Conservation (phyloP, 2,797 vertebrate genomes). For the Echiichthys vipera region DNA sequence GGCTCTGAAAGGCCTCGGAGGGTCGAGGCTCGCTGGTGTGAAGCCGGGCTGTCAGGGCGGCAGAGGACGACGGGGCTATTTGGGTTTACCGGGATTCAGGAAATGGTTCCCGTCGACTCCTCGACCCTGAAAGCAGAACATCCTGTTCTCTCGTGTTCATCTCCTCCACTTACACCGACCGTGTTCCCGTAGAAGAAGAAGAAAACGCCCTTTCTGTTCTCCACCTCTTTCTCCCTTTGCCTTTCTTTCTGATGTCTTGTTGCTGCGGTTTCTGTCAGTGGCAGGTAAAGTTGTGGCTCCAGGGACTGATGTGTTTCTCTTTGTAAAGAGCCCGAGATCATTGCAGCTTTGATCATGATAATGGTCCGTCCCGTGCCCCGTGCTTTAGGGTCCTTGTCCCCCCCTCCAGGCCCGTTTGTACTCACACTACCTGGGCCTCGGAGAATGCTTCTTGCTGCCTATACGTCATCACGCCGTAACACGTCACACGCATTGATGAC, state of each 20-base stretch:
- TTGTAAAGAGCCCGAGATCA: neutral
- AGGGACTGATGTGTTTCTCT: neutral
- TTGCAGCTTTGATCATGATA: neutral
- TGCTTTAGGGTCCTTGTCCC: no score
- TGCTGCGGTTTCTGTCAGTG: constrained; percentile 14
- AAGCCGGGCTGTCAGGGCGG: constrained; percentile 62
- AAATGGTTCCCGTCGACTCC: constrained; percentile 38
- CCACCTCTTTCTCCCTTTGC: neutral
- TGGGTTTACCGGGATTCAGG: constrained; percentile 63
- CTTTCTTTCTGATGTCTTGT: constrained; percentile 6
- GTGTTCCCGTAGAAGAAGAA: neutral
- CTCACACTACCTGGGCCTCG: no score
- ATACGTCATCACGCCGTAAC: no score
- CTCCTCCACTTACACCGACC: constrained; percentile 4
- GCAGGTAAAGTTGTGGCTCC: constrained; percentile 12
- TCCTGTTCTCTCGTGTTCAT: constrained; percentile 32
- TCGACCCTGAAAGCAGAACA: constrained; percentile 49
- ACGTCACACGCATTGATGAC: no score
- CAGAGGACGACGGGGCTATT: constrained; percentile 48
- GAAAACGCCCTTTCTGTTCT: neutral
- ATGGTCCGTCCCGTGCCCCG: no score
- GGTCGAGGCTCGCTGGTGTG: constrained; percentile 51
- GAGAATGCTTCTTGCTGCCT: no score
- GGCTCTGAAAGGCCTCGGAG: constrained; percentile 59
- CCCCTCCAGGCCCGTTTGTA: no score